Evolutionary conservation across 2,797 vertebrate species (phyloP).

Genomic region (Premnoplex brunnescens): DNA sequence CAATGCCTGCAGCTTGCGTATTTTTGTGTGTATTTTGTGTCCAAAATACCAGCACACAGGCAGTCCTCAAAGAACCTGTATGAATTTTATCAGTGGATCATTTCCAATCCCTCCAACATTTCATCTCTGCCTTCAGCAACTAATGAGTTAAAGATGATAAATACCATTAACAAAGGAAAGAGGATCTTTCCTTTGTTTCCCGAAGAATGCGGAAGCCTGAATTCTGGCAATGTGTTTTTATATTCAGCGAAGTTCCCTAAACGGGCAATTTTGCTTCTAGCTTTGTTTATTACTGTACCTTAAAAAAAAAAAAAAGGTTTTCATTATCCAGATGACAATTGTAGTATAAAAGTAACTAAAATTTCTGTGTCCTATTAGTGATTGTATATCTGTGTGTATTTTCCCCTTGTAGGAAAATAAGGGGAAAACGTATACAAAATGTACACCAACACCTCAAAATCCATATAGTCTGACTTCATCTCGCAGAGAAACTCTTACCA

Average conservation of each 20-base stretch:
- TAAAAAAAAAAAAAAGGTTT: background rate
- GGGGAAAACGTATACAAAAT: background rate
- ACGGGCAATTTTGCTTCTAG: background rate
- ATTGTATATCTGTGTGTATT: background rate
- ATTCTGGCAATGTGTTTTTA: slow-evolving; percentile 23
- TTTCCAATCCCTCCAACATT: background rate
- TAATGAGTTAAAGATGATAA: slow-evolving; percentile 72
- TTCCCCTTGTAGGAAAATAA: background rate
- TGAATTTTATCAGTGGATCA: background rate
- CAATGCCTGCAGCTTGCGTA: background rate
- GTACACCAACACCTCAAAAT: background rate
- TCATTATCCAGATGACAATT: background rate
- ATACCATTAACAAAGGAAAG: slow-evolving; percentile 70
- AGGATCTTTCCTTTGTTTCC: slow-evolving; percentile 70
- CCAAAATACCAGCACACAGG: background rate
- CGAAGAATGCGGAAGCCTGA: slow-evolving; percentile 39
- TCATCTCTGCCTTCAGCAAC: slow-evolving; percentile 27
- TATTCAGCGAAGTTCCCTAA: background rate
- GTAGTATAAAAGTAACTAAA: background rate
- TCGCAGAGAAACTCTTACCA: background rate
- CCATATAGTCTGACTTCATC: background rate
- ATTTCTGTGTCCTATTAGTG: background rate
- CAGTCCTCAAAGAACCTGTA: background rate
- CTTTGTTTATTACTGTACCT: background rate
- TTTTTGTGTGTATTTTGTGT: background rate